Evolutionary conservation across 2,113 vertebrate species (phyloP).

Genomic region (Turdus rufiventris): DNA sequence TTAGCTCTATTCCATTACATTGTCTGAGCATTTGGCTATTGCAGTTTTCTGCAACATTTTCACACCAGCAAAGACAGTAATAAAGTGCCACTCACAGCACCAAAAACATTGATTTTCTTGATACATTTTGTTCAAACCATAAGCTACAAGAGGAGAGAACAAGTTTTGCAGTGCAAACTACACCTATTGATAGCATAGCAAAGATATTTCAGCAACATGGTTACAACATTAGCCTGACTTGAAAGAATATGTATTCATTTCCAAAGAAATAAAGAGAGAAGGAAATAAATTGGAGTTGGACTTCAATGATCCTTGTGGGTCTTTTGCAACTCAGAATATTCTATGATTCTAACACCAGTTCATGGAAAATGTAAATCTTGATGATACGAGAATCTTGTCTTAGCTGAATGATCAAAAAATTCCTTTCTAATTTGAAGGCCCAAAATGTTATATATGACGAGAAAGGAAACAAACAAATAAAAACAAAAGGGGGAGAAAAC

Average conservation of each 20-base stretch:
- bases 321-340: neutral
- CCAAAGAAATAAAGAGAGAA: neutral
- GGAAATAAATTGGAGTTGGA: neutral
- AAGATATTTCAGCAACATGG: neutral
- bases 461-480: neutral
- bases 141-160: neutral
- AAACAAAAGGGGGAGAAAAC: accelerated
- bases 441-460: neutral
- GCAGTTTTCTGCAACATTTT: neutral
- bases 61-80: neutral
- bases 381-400: neutral
- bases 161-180: neutral
- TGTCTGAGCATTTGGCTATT: neutral
- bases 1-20: neutral
- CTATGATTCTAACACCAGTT: neutral
- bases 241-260: neutral
- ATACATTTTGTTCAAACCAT: neutral
- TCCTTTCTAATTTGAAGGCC: neutral
- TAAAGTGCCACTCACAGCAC: neutral
- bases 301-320: neutral
- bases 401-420: neutral
- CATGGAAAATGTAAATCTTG: neutral
- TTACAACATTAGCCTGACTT: neutral
- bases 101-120: neutral
- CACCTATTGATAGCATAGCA: neutral